Evolutionary conservation across 2,888 invertebrate species (phyloP).

Genomic region (Leptothorax acervorum): DNA sequence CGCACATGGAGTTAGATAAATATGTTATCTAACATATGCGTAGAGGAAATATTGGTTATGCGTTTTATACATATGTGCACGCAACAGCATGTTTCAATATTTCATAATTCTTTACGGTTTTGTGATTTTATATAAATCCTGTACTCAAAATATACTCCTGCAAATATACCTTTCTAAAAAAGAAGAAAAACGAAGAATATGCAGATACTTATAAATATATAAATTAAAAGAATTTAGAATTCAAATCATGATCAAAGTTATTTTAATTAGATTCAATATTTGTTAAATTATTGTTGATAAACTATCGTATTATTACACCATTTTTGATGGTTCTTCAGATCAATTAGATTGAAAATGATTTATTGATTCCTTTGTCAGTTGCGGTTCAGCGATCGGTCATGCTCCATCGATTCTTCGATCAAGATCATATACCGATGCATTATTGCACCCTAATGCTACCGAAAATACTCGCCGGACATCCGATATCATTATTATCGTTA

Average conservation of each 20-base stretch:
- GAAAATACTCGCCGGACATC: neutral
- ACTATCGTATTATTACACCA: neutral
- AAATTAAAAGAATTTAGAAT: neutral
- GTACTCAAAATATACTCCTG: too few species aligned
- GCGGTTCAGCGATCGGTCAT: constrained; percentile 41
- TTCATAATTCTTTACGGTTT: neutral
- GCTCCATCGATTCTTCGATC: constrained; percentile 62
- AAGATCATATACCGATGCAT: constrained; percentile 50
- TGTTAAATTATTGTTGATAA: neutral
- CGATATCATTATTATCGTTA: neutral
- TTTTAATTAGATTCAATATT: neutral
- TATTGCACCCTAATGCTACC: constrained; percentile 27
- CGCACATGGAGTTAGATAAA: constrained; percentile 18
- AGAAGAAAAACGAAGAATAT: too few species aligned
- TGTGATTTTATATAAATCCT: neutral
- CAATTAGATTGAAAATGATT: neutral
- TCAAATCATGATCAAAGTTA: neutral
- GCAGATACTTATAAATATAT: neutral
- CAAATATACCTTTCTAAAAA: neutral
- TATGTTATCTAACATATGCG: constrained; percentile 10
- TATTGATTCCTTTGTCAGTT: constrained; percentile 45
- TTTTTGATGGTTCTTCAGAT: neutral
- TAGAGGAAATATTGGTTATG: constrained; percentile 9
- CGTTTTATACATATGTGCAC: neutral
- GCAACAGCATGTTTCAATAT: constrained; percentile 1